Conservation (phyloP, 2,888 invertebrate species). For the Pammene fasciana region DNA sequence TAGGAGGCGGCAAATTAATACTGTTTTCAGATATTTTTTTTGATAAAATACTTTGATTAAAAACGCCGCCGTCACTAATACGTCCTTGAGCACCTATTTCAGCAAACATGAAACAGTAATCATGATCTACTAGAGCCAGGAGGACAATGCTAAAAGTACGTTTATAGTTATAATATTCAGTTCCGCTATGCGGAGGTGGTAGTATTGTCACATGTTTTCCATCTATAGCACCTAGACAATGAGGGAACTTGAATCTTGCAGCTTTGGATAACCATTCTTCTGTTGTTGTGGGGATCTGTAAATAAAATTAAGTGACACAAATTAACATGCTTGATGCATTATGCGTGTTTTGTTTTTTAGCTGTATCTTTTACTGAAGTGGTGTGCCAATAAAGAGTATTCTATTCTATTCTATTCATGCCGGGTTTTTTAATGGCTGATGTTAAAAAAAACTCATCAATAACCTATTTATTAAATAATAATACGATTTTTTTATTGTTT, state of each 20-base stretch:
- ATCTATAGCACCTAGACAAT: not conserved
- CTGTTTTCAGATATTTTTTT: slow-evolving; percentile 39
- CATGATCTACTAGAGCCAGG: slow-evolving; percentile 39
- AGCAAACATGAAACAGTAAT: slow-evolving; percentile 41
- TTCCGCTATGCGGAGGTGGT: slow-evolving; percentile 6
- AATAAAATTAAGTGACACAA: no score
- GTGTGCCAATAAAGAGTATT: no score
- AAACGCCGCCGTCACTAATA: slow-evolving; percentile 44
- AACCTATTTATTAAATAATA: no score
- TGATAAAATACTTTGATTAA: slow-evolving; percentile 45
- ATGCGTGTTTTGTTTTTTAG: no score
- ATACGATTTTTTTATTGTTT: no score
- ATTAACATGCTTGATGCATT: no score
- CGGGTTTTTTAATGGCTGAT: no score
- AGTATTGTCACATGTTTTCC: slow-evolving; percentile 11
- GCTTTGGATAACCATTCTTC: not conserved
- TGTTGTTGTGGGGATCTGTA: not conserved
- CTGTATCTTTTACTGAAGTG: no score
- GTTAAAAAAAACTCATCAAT: not conserved
- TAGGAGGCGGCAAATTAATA: slow-evolving; percentile 1
- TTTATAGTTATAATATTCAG: slow-evolving; percentile 40
- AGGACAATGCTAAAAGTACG: slow-evolving; percentile 40
- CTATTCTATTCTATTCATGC: no score
- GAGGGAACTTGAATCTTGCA: not conserved
- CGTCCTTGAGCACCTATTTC: slow-evolving; percentile 39